Percentiles rank a stretch among this genome's conserved stretches.
Conservation (phyloP, 2,113 vertebrate species). For the Rattus rattus region DNA sequence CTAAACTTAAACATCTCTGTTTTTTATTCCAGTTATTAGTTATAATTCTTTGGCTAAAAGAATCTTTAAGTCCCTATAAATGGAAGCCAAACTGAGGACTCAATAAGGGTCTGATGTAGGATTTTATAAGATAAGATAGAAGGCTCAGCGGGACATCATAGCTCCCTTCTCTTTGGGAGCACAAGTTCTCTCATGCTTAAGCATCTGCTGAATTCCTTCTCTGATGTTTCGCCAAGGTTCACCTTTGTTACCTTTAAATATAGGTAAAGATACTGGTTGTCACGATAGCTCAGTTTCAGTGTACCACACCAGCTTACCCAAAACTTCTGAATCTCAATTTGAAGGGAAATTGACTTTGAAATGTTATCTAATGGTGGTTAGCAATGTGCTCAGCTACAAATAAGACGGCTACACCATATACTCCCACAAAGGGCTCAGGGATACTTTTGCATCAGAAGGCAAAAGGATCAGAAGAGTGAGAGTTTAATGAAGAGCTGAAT, state of each 20-base stretch:
- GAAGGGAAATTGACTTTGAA: neutral
- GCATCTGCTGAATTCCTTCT: neutral
- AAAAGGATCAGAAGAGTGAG: neutral
- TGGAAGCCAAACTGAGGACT: neutral
- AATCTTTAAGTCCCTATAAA: neutral
- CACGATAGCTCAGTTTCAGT: accelerated
- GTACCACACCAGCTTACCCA: neutral
- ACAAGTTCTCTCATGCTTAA: neutral
- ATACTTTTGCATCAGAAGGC: neutral
- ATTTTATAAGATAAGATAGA: neutral
- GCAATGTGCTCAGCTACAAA: neutral
- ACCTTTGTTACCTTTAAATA: neutral
- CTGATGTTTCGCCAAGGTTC: neutral
- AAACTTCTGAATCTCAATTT: neutral
- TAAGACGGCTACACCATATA: neutral
- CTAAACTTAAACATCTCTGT: neutral
- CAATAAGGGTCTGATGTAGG: accelerated
- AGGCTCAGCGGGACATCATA: neutral
- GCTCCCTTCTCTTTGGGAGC: neutral
- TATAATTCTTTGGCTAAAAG: neutral
- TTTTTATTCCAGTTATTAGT: neutral
- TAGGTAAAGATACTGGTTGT: neutral
- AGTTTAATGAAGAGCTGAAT: too few relatives aligned
- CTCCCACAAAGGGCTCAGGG: neutral
- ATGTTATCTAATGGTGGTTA: neutral